Evolutionary conservation across 2,888 invertebrate species (phyloP), one percentile per base, ranked within the genome.

Genomic region (Callyntrura sp.): DNA sequence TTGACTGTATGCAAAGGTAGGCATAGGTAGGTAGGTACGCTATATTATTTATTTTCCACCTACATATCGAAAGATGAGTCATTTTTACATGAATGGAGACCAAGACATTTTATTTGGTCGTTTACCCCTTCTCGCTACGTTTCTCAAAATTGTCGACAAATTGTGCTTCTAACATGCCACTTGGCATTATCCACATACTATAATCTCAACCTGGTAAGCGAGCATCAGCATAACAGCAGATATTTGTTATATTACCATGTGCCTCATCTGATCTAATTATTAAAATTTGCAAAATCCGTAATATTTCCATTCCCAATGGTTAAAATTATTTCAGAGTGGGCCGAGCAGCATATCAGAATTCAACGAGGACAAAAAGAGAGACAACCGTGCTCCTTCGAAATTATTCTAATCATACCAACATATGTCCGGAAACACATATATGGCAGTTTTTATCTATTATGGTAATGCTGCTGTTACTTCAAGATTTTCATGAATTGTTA

Each of bases 51-150:
- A 48, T 76, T 48, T 8, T 73, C 70, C 88, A 73, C 88, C 88
- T 88, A 88, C 88, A 70, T 83, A 73, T 45, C 48, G 23, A 62
- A 35, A 55, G 84, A 88, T 89, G 89, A 89, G 70, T 89, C 89
- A 89, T 84, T 84, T 84, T 45, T 89, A 76, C 84, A 78, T 79
- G 89, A 89, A 57, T 68, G 73, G 84, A 89, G 84, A 84, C 68
- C 84, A 84, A 76, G 73, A 83, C 62, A 65, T 85, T 79, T 88
- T 82, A 88, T 83, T 83, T 88, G 83, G 88, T 83, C 88, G 76
- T 88, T 83, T 88, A 83, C 82, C 88, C 43, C 45, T 76, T 51
- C 76, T 76, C 51, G 23, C 51, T 25, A 76, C 23, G 23, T 73
- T 45, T 73, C 20, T 57, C 17, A 6, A 73, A 73, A 73, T 4